Evolutionary conservation across 1,140 invertebrate species (phyloP), one percentile per base, ranked within the genome.

Genomic region (Uloborus diversus): DNA sequence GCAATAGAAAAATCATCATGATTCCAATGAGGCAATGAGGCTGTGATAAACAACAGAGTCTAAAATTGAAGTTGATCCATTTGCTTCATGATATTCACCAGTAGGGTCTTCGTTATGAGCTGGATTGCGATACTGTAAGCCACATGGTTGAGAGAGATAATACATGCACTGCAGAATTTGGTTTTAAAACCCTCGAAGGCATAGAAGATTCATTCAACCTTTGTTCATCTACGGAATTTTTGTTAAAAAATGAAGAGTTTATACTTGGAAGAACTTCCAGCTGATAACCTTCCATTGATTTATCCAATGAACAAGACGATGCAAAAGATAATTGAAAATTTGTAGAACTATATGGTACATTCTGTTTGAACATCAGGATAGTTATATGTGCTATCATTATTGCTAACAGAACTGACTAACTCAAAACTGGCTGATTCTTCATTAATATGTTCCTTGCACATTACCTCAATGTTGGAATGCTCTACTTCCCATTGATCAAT

Each of bases 61-160:
- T 27, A 78, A 30, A 65, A 78, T 49, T n/a, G 73, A 78, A n/a
- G 73, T 65, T 9, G 68, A 56, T n/a, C n/a, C 17, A 30, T 30
- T 17, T 17, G 73, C 53, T 37, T 78, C 73, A 33, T 14, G 4
- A 78, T 56, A 78, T 42, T 78, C 73, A 30, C 30, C 32, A 27
- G n/a, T 64, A 61, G 20, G 30, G 13, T 65, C 33, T 37, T 78
- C 73, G 56, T 47, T 17, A 20, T 78, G 73, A 13, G 23, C 20
- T 37, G 49, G 49, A 33, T 56, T 78, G 56, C 51, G 53, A 57
- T 65, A 78, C 57, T 78, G 73, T 33, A 78, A 66, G 42, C 73
- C 73, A 78, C 61, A 78, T n/a, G 73, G 49, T 20, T 78, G 73
- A 42, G 73, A 78, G n/a, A 28, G 73, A 65, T 56, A 66, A 65